Evolutionary conservation across 2,113 vertebrate species (phyloP).

Genomic region (Orycteropus afer): DNA sequence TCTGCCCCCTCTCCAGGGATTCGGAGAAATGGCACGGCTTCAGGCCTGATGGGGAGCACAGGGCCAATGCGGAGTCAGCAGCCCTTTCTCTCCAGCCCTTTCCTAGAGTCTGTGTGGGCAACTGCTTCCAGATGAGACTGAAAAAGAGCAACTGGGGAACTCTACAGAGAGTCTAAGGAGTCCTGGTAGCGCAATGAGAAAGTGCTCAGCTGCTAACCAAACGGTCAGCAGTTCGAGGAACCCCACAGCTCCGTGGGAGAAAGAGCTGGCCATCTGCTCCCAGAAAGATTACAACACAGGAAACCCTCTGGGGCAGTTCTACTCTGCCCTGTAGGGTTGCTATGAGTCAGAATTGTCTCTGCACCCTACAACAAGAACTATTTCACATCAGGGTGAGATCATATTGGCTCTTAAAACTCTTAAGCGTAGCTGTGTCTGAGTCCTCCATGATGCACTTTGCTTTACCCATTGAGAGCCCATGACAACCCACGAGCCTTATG

Average conservation of each 20-base stretch:
- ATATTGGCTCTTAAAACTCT: not conserved
- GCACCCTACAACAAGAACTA: not conserved
- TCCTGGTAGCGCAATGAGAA: not conserved
- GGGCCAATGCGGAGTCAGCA: not conserved
- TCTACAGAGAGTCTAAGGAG: no score
- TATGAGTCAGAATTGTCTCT: not conserved
- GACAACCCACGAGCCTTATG: not conserved
- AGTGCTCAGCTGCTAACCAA: not conserved
- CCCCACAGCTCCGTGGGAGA: not conserved
- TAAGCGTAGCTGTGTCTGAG: rapidly evolving
- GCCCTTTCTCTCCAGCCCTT: not conserved
- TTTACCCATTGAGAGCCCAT: not conserved
- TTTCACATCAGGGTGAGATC: not conserved
- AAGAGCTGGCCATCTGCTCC: not conserved
- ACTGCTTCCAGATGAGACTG: not conserved
- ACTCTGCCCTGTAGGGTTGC: not conserved
- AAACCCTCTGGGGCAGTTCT: not conserved
- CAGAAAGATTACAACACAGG: not conserved
- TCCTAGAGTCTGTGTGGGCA: not conserved
- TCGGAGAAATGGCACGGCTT: not conserved
- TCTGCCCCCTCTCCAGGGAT: not conserved
- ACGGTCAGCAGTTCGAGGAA: not conserved
- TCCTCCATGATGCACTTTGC: not conserved
- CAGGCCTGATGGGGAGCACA: not conserved
- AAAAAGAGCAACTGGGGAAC: not conserved